Evolutionary conservation across 2,113 vertebrate species (phyloP).

Genomic region (Mormoops blainvillei): DNA sequence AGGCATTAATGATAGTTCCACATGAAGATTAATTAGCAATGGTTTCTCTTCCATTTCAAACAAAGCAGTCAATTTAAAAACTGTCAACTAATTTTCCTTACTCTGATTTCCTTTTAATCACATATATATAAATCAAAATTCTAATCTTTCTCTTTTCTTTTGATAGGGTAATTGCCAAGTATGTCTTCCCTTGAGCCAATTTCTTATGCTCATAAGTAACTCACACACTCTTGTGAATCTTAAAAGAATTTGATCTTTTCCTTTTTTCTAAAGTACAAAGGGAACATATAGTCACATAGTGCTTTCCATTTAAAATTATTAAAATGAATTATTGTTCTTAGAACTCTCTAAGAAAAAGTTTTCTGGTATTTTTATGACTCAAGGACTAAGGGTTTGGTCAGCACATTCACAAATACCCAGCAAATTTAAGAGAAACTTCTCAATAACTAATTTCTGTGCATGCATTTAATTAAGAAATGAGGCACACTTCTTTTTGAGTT

Average conservation of each 20-base stretch:
- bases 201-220: neutral
- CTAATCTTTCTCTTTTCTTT: neutral
- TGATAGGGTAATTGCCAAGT: neutral
- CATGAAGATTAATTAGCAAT: neutral
- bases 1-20: neutral
- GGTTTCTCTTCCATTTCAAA: neutral
- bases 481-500: neutral
- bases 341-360: neutral
- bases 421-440: neutral
- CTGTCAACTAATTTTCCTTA: neutral
- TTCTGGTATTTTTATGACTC: neutral
- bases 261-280: conserved; percentile 26
- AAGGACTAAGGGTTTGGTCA: neutral
- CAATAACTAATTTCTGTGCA: neutral
- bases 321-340: neutral
- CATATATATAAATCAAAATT: neutral
- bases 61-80: neutral
- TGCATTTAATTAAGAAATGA: neutral
- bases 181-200: neutral
- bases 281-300: neutral
- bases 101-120: neutral
- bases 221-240: neutral
- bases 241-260: neutral
- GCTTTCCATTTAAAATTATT: neutral
- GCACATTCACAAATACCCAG: neutral